A percentile compares a stretch with the other conserved stretches of the same genome.
These are phyloP conservation scores for Paramuricea clavata DNA, from an alignment of 92 coral and sea anemone species.

Conservation along the genomic window DNA sequence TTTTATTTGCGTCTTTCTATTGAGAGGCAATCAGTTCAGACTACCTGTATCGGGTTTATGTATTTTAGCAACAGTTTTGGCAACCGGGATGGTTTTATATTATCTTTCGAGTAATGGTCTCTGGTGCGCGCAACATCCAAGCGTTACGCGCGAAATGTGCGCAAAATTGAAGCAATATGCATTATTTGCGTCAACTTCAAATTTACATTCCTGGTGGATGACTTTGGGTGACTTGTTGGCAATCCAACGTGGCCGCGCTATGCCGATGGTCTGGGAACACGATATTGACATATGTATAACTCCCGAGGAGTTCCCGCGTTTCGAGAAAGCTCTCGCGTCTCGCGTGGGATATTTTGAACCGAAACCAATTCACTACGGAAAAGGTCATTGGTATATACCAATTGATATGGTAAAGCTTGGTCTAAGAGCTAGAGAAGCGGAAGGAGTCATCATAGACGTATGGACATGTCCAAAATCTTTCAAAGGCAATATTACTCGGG, in stretches of 20 bases:
- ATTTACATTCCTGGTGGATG: slow-evolving; percentile 60
- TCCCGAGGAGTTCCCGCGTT: slow-evolving; percentile 53
- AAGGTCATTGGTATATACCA: slow-evolving; percentile 54
- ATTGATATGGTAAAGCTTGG: slow-evolving; percentile 59
- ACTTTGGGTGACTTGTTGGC: too few relatives aligned
- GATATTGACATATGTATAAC: slow-evolving; percentile 68
- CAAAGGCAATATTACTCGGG: slow-evolving; percentile 13
- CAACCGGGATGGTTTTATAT: too few relatives aligned
- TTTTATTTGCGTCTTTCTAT: neutral
- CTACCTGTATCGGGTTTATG: neutral
- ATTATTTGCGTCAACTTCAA: slow-evolving; percentile 40
- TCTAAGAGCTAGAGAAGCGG: too few relatives aligned
- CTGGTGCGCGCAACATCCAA: too few relatives aligned
- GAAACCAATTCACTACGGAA: slow-evolving; percentile 26
- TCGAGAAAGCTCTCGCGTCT: slow-evolving; percentile 54
- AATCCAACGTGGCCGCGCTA: too few relatives aligned
- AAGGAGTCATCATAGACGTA: too few relatives aligned
- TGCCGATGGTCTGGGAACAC: too few relatives aligned
- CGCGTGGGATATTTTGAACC: slow-evolving; percentile 40
- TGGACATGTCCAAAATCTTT: slow-evolving; percentile 18
- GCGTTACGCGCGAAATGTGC: slow-evolving; percentile 57
- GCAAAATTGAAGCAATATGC: slow-evolving; percentile 55
- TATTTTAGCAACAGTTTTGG: neutral
- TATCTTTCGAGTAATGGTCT: too few relatives aligned
- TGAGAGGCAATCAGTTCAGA: neutral